phyloP scores from a whole-genome alignment of 2,797 vertebrate genomes.

The Mormyrus hasselquistii region DNA sequence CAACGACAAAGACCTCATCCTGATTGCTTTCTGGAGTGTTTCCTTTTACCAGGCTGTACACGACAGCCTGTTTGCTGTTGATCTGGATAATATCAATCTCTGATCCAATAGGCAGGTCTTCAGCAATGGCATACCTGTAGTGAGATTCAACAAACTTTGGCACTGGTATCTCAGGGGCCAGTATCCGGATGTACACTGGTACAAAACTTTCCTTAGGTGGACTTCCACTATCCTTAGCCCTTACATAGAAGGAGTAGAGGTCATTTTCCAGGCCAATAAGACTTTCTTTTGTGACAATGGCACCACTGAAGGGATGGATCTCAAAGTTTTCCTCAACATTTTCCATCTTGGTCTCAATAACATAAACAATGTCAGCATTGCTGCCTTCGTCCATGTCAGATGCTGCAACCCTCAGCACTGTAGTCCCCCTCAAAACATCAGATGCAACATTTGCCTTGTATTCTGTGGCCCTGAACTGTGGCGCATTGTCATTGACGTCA shows the following conservation, averaged over 20 bases:
- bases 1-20: slow-evolving; percentile 83
- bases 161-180: slow-evolving; percentile 71
- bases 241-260: slow-evolving; percentile 82
- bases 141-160: slow-evolving; percentile 85
- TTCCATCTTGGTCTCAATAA: slow-evolving; percentile 82
- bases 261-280: slow-evolving; percentile 92
- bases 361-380: slow-evolving; percentile 85
- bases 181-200: slow-evolving; percentile 80
- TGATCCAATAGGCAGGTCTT: slow-evolving; percentile 82
- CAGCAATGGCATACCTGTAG: slow-evolving; percentile 80
- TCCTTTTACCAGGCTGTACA: slow-evolving; percentile 80
- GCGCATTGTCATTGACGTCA: slow-evolving; percentile 93
- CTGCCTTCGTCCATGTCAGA: slow-evolving; percentile 93
- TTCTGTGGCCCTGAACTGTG: slow-evolving; percentile 83
- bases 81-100: slow-evolving; percentile 81
- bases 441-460: slow-evolving; percentile 84
- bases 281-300: slow-evolving; percentile 90
- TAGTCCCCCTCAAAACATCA: slow-evolving; percentile 75
- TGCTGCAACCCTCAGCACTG: slow-evolving; percentile 78
- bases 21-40: slow-evolving; percentile 86
- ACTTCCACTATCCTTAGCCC: slow-evolving; percentile 80
- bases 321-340: slow-evolving; percentile 89
- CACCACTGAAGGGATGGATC: slow-evolving; percentile 76
- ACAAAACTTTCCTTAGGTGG: slow-evolving; percentile 76
- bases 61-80: slow-evolving; percentile 66